Conservation (phyloP, 1,140 invertebrate species). For the Magallana gigas region DNA sequence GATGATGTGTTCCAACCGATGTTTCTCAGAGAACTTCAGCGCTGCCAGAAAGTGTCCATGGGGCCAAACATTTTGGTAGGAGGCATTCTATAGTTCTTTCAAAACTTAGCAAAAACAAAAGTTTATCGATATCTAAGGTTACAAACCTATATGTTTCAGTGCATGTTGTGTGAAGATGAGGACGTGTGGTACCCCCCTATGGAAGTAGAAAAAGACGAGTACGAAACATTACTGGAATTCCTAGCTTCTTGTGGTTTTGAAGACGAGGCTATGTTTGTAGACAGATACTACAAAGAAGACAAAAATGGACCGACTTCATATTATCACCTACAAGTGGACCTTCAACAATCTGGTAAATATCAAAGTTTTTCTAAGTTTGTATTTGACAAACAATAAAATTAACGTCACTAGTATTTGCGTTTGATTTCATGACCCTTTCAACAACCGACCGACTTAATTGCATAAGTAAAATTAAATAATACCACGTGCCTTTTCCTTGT, state of each 20-base stretch:
- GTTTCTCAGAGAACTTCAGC: constrained; percentile 95
- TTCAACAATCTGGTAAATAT: constrained; percentile 43
- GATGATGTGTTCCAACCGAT: constrained; percentile 78
- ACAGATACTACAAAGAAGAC: constrained; percentile 87
- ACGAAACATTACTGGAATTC: constrained; percentile 62
- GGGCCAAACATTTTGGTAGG: constrained; percentile 90
- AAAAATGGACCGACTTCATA: constrained; percentile 85
- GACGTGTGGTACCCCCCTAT: constrained; percentile 67
- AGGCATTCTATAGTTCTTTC: not conserved
- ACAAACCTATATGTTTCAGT: not conserved
- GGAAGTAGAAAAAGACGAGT: constrained; percentile 61
- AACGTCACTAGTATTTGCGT: too few relatives aligned
- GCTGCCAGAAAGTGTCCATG: constrained; percentile 96
- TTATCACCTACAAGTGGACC: constrained; percentile 84
- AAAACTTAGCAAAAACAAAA: not conserved
- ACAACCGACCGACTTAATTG: too few relatives aligned
- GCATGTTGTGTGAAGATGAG: constrained; percentile 62
- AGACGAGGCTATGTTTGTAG: constrained; percentile 87
- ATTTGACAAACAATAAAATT: too few relatives aligned
- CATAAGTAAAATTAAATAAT: too few relatives aligned
- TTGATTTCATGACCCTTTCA: too few relatives aligned
- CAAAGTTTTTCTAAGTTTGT: not conserved
- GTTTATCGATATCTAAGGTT: not conserved
- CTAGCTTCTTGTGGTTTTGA: constrained; percentile 74
- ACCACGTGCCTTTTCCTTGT: not conserved